Evolutionary conservation across 2,888 invertebrate genomes (phyloP).

Genomic region (Oligia strigilis): DNA sequence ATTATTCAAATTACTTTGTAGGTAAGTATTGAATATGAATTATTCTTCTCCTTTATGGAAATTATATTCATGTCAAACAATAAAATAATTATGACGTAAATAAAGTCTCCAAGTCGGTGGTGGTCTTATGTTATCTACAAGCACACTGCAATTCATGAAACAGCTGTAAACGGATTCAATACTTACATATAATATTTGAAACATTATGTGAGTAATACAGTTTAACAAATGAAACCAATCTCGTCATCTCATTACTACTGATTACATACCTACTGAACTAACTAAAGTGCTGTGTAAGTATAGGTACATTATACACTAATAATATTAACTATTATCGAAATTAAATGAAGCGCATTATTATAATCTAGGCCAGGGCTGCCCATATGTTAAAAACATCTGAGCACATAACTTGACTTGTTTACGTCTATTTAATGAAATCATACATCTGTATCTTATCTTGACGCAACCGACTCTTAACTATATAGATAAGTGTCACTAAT

Average conservation of each 20-base stretch:
- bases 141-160: slow-evolving; percentile 19
- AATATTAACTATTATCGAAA: slow-evolving; percentile 34
- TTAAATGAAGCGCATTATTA: slow-evolving; percentile 59
- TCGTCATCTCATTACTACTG: slow-evolving; percentile 25
- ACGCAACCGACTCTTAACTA: slow-evolving; percentile 32
- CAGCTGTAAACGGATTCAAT: slow-evolving; percentile 10
- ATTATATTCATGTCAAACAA: slow-evolving; percentile 27
- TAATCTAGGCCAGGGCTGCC: slow-evolving; percentile 72
- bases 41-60: slow-evolving; percentile 11
- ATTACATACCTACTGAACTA: not conserved
- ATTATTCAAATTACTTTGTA: slow-evolving; percentile 11
- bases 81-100: slow-evolving; percentile 39
- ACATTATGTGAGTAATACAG: slow-evolving; percentile 10
- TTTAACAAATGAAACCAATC: slow-evolving; percentile 32
- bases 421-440: slow-evolving; percentile 51
- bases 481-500: slow-evolving; percentile 34
- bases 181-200: slow-evolving; percentile 1
- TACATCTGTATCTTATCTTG: slow-evolving; percentile 64
- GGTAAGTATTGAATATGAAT: slow-evolving; percentile 4
- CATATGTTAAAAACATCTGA: slow-evolving; percentile 61
- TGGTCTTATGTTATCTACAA: slow-evolving; percentile 30
- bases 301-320: slow-evolving; percentile 60
- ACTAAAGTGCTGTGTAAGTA: slow-evolving; percentile 44
- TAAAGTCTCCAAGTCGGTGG: not conserved
- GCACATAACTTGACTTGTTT: slow-evolving; percentile 63